Percentiles rank a stretch among this genome's conserved stretches.
phyloP scores from a whole-genome alignment of 2,888 invertebrate species.

The Patella caerulea region DNA sequence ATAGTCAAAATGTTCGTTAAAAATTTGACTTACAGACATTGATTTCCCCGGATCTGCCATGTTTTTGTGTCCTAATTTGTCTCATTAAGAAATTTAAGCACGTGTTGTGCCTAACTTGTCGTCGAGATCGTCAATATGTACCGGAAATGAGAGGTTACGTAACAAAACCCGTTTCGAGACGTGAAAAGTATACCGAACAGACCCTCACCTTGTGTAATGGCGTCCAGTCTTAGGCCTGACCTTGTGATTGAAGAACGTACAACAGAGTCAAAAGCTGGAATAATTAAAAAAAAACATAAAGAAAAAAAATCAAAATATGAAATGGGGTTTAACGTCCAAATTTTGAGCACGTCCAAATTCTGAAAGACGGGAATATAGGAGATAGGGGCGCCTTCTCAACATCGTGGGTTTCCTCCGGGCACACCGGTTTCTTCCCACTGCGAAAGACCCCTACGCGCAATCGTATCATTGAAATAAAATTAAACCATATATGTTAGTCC shows the following conservation, averaged over 20 bases:
- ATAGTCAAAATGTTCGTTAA: too few species aligned
- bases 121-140: not conserved
- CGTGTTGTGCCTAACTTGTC: not conserved
- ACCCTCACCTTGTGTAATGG: not conserved
- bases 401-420: too few species aligned
- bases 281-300: conserved; percentile 4
- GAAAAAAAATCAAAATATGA: not conserved
- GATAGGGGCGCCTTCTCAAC: too few species aligned
- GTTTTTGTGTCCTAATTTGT: not conserved
- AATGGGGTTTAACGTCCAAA: too few species aligned
- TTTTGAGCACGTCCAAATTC: too few species aligned
- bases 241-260: conserved; percentile 13
- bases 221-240: not conserved
- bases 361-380: too few species aligned
- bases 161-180: not conserved
- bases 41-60: not conserved
- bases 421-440: too few species aligned
- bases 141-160: not conserved
- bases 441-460: too few species aligned
- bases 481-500: too few species aligned
- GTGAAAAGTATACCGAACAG: not conserved
- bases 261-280: conserved; percentile 15
- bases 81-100: not conserved
- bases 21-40: not conserved
- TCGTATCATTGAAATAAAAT: too few species aligned